Evolutionary conservation across 2,113 vertebrate genomes (phyloP), one percentile per base, ranked within the genome.

Genomic region (Forbesichthys papilliferus): DNA sequence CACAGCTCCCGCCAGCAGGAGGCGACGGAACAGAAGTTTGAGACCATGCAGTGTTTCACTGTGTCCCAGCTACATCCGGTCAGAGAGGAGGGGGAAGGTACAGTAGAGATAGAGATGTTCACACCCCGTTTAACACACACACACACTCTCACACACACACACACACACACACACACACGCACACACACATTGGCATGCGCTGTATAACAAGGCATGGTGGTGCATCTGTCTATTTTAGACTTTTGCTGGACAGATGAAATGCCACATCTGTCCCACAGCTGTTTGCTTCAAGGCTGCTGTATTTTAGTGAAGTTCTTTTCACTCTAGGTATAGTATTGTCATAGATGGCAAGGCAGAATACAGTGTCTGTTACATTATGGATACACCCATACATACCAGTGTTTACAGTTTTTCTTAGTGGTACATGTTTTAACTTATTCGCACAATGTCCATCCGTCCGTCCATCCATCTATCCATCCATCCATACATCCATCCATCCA

Each of bases 1-100:
- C 93, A 91, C 16, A 83, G 55, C 11, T 53, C 72, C 0, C 80
- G 86, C 8, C 84, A 94, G 89, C 96, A 94, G 91, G 96, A 97
- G 75, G 73, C 88, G 20, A 91, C 91, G 14, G 95, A 93, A 79
- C 97, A 96, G 93, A 98, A 96, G 83, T 99, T 98, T 0, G 96
- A 99, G 94, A 95, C 95, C 93, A 97, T 99, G 98, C 98, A 99
- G 95, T 99, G 98, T 86, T 99, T 99, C 67, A 95, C 97, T 49
- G 96, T 99, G 76, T 99, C 97, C 57, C 96, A 99, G 86, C 98
- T 97, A 90, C 97, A 98, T 93, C 98, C 96, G 72, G 97, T 99
- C 92, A 96, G 94, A 85, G 97, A 99, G 78, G 98, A 99, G 0
- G 97, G 96, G 48, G 98, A 99, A 95, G 98, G 98, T 99, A 92